A percentile compares a stretch with the other conserved stretches of the same genome.
These are phyloP conservation scores for Ammodytes marinus DNA, from an alignment of 2,113 vertebrate species.

Conservation along the genomic window DNA sequence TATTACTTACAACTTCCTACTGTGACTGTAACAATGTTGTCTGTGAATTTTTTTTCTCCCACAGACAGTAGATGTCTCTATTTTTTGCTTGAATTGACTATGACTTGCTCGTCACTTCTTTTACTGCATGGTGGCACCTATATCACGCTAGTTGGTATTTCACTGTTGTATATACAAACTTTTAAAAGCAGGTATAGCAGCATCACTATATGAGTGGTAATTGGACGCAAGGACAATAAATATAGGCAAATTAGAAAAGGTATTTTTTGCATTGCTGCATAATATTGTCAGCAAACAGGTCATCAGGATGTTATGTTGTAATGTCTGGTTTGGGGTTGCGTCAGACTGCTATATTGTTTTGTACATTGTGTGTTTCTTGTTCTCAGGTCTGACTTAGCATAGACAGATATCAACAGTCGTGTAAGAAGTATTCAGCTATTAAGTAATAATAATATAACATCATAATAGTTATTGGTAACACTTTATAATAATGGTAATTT, in stretches of 20 bases:
- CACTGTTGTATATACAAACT: neutral
- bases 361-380: neutral
- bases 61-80: neutral
- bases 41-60: neutral
- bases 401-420: neutral
- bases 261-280: neutral
- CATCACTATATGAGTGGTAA: neutral
- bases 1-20: neutral
- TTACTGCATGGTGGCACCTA: neutral
- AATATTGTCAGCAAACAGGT: slow-evolving; percentile 28
- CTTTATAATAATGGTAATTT: no score
- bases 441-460: neutral
- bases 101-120: neutral
- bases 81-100: neutral
- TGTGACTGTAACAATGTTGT: neutral
- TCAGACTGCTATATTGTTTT: neutral
- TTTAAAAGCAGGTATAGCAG: neutral
- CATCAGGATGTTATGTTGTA: slow-evolving; percentile 40
- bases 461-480: neutral
- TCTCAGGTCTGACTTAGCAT: neutral
- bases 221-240: neutral
- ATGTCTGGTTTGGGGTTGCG: slow-evolving; percentile 6
- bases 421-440: neutral
- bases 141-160: neutral
- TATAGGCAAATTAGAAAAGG: neutral